Evolutionary conservation across 2,797 vertebrate species (phyloP), one percentile per base, ranked within the genome.

Genomic region (Helarctos malayanus): DNA sequence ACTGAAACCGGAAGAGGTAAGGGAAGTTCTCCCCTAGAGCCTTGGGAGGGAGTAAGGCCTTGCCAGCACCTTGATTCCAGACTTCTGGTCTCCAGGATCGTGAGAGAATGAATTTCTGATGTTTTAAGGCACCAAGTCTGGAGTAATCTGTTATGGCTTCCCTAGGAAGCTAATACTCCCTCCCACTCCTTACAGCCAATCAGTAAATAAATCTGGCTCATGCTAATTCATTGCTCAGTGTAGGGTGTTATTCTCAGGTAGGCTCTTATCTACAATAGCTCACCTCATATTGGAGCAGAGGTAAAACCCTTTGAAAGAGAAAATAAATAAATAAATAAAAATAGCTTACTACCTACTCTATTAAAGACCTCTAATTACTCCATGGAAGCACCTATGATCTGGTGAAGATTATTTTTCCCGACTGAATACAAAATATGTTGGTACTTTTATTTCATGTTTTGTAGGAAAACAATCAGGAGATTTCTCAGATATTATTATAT

Each of bases 281-380:
- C 52, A 59, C 15, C 8, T 69, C 21, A 38, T 56, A 73, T 7
- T 29, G 7, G 41, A 86, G 32, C 25, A 87, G 38, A 90, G 5
- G 21, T 35, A 79, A 94, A 75, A 85, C 35, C 29, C 41, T 69
- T 82, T 38, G 52, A 11, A 86, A 68, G 29, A 79, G 27, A 94
- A 92, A 96, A 95, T 38, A 38, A 54, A n/a, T 54, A 27, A 68
- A 71, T 73, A 89, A 91, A 79, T 52, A 73, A 80, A 68, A 83
- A 69, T 14, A 92, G 7, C 10, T 96, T 14, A 25, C 76, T 32
- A 73, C 21, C 5, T 85, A 78, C 61, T 86, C 56, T 69, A 89
- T 80, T 65, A 89, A 82, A 75, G n/a, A 68, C 2, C 59, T 93
- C n/a, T 80, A 54, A 21, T 87, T 80, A 57, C 13, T 89, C 81